These are phyloP conservation scores for Poecilia latipinna DNA, from an alignment of 2,113 vertebrate genomes.

Conservation along the genomic window DNA sequence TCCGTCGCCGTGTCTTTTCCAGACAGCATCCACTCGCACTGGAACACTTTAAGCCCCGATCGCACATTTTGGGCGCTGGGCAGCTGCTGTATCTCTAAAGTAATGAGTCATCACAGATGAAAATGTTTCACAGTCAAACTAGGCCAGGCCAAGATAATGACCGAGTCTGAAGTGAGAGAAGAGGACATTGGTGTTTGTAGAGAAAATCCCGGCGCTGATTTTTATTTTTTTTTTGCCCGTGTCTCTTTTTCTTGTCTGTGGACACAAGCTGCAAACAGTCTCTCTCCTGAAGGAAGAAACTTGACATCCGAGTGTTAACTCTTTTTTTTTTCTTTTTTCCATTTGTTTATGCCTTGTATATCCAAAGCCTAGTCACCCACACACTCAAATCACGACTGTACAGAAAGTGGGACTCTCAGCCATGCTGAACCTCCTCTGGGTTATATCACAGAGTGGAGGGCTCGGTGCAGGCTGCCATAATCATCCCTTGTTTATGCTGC, in stretches of 20 bases:
- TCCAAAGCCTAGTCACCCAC: slow-evolving; percentile 3
- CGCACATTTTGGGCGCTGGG: slow-evolving; percentile 69
- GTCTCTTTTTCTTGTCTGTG: slow-evolving; percentile 20
- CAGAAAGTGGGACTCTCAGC: slow-evolving; percentile 31
- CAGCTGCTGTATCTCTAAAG: slow-evolving; percentile 64
- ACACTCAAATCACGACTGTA: slow-evolving; percentile 9
- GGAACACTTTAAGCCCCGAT: slow-evolving; percentile 60
- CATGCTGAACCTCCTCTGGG: slow-evolving; percentile 49
- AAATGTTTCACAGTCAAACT: slow-evolving; percentile 69
- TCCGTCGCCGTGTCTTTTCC: slow-evolving; percentile 51
- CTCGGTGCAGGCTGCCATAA: slow-evolving; percentile 46
- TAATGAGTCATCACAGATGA: slow-evolving; percentile 70
- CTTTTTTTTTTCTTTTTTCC: slow-evolving; percentile 43
- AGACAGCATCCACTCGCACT: slow-evolving; percentile 46
- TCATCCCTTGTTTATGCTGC: slow-evolving; percentile 73
- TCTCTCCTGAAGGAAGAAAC: slow-evolving; percentile 38
- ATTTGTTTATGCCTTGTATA: slow-evolving; percentile 53
- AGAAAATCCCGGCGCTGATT: slow-evolving; percentile 41
- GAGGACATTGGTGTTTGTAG: slow-evolving; percentile 3
- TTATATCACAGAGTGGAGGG: slow-evolving; percentile 54
- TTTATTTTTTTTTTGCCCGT: not conserved
- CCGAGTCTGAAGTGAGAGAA: slow-evolving; percentile 33
- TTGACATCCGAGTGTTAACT: slow-evolving; percentile 22
- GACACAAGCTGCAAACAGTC: slow-evolving; percentile 17
- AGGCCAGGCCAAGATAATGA: slow-evolving; percentile 65